Evolutionary conservation across 2,113 vertebrate genomes (phyloP), one percentile per base, ranked within the genome.

Genomic region (Atlantisia rogersi): DNA sequence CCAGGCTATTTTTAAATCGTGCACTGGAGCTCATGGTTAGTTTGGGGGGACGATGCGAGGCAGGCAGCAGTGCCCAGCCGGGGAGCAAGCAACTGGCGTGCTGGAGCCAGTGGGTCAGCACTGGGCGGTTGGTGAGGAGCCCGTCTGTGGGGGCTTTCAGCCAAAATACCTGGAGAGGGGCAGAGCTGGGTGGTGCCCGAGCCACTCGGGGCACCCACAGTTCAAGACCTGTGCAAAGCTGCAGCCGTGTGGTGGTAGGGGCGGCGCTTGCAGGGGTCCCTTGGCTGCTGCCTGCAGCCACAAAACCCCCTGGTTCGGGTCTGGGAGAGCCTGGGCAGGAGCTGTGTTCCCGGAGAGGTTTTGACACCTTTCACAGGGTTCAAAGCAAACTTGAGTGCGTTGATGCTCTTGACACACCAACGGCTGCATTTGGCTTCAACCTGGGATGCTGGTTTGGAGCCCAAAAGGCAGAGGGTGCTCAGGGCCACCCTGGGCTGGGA

Each of bases 341-440:
- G 42, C 60, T 35, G 16, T 12, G 77, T 63, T 39, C 42, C 11
- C 1, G 26, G 15, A 24, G 35, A 13, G 15, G 11, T 28, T 91
- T 44, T 26, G 24, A 32, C 1, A 2, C 31, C 11, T 65, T 50
- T 25, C 1, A 3, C 39, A 25, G 39, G 39, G 31, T 35, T 79
- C 0, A 0, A 5, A 29, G 48, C 1, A 1, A 40, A 19, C 3
- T 59, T n/a, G 20, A 0, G 0, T 0, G 0, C 5, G 31, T 26
- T 26, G 11, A 1, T 0, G 2, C 24, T 31, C 14, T 46, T 15
- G 53, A 14, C 0, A 1, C 0, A 0, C n/a, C 46, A 22, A 21
- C 0, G 1, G n/a, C 42, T 28, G 19, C 6, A 0, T n/a, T 21
- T 3, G 4, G 12, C 44, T 44, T 65, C 1, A 0, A 19, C 8